A percentile compares a stretch with the other conserved stretches of the same genome.
Conservation (phyloP, 1,140 invertebrate genomes). For the Panagrolaimus sp. region DNA sequence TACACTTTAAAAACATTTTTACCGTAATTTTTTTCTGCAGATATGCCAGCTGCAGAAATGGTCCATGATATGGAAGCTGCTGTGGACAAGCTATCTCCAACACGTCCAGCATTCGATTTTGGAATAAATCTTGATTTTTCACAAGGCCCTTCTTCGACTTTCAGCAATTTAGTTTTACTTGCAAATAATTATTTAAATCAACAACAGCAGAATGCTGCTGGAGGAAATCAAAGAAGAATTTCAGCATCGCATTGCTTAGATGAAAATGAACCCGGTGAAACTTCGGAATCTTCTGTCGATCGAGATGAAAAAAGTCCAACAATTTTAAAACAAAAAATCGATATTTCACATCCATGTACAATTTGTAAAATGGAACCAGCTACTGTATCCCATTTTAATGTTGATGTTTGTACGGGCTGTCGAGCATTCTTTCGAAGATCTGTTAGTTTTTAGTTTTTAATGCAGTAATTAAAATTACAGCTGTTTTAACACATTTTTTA, state of each 20-base stretch:
- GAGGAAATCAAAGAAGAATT: not conserved
- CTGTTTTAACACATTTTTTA: too few species aligned
- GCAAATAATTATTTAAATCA: not conserved
- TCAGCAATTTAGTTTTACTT: not conserved
- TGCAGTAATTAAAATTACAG: too few species aligned
- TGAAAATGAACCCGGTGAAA: conserved; percentile 2
- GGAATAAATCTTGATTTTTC: not conserved
- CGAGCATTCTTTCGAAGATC: conserved; percentile 16
- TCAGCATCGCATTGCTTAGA: not conserved
- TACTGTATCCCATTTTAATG: conserved; percentile 17
- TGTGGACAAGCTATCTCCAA: too few species aligned
- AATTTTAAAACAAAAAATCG: too few species aligned
- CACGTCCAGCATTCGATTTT: too few species aligned
- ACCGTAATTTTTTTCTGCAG: too few species aligned
- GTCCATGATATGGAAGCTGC: too few species aligned
- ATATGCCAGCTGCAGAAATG: too few species aligned
- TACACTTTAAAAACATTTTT: too few species aligned
- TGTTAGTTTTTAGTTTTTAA: too few species aligned
- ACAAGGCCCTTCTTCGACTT: not conserved
- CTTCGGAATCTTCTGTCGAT: not conserved
- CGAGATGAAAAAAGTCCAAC: too few species aligned
- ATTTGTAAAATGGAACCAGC: conserved; percentile 16
- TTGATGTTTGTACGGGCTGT: conserved; percentile 17
- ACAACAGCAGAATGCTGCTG: not conserved
- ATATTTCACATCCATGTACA: not conserved